These are phyloP conservation scores for Euclidia mi DNA, from an alignment of 2,888 invertebrate genomes.

Conservation along the genomic window DNA sequence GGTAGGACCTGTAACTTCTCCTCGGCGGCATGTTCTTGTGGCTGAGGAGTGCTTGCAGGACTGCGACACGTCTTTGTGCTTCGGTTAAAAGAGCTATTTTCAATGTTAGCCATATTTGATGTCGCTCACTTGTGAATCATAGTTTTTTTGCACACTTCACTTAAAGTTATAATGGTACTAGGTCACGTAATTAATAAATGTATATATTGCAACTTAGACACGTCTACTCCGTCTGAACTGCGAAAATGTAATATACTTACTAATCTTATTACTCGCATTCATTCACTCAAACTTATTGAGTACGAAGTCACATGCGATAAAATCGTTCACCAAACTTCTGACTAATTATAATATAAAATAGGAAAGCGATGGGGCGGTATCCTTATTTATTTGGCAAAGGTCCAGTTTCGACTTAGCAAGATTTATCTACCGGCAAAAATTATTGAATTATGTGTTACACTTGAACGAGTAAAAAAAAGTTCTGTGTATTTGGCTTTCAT, in stretches of 20 bases:
- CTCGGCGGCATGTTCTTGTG: too few relatives aligned
- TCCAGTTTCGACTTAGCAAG: not conserved
- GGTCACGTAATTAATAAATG: too few relatives aligned
- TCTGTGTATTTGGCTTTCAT: not conserved
- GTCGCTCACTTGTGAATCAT: too few relatives aligned
- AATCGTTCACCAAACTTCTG: conserved; percentile 56
- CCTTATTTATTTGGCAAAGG: conserved; percentile 10
- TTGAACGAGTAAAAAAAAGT: not conserved
- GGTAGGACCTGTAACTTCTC: too few relatives aligned
- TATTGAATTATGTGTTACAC: conserved; percentile 4
- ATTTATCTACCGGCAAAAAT: conserved; percentile 8
- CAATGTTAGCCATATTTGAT: too few relatives aligned
- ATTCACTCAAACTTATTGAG: not conserved
- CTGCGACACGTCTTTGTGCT: too few relatives aligned
- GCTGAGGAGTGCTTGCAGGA: too few relatives aligned
- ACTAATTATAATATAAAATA: conserved; percentile 6
- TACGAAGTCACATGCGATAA: not conserved
- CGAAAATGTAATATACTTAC: not conserved
- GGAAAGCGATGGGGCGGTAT: conserved; percentile 1
- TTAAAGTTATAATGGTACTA: too few relatives aligned
- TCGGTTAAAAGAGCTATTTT: too few relatives aligned
- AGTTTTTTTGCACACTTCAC: too few relatives aligned
- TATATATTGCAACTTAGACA: too few relatives aligned
- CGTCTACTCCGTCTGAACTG: too few relatives aligned
- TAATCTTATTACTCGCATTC: not conserved